These are phyloP conservation scores for Melanaphis sacchari DNA, from an alignment of 1,140 invertebrate species.

Conservation along the genomic window DNA sequence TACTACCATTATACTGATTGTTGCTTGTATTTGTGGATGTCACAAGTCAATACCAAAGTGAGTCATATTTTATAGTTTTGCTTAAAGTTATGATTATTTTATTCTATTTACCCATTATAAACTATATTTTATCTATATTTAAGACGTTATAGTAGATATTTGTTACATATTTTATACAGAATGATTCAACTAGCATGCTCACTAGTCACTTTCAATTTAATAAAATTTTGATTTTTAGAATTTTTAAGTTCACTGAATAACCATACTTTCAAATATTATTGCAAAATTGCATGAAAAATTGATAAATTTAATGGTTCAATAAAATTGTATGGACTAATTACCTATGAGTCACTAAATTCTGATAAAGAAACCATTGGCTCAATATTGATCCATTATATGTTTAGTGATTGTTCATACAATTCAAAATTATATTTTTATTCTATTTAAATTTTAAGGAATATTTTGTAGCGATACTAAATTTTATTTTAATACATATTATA, in stretches of 20 bases:
- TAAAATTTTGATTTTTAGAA: background rate
- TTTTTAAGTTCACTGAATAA: background rate
- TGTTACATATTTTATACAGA: background rate
- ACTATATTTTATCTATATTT: background rate
- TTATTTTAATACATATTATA: background rate
- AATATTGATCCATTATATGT: too few relatives aligned
- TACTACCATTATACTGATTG: conserved; percentile 42
- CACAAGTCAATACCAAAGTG: conserved; percentile 62
- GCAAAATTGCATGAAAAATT: too few relatives aligned
- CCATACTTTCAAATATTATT: background rate
- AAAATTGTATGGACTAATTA: too few relatives aligned
- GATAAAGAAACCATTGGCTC: too few relatives aligned
- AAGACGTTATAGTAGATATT: background rate
- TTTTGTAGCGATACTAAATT: too few relatives aligned
- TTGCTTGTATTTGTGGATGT: conserved; percentile 62
- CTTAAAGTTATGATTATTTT: conserved; percentile 14
- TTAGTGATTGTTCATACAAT: too few relatives aligned
- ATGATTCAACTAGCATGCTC: background rate
- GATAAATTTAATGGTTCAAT: too few relatives aligned
- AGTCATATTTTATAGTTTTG: conserved; percentile 57
- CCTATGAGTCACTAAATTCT: too few relatives aligned
- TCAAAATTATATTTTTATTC: too few relatives aligned
- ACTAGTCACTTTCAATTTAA: background rate
- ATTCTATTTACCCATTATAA: background rate
- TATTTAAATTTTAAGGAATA: too few relatives aligned